Evolutionary conservation across 2,888 invertebrate species (phyloP), one percentile per base, ranked within the genome.

Genomic region (Drosophila paramelanica): DNA sequence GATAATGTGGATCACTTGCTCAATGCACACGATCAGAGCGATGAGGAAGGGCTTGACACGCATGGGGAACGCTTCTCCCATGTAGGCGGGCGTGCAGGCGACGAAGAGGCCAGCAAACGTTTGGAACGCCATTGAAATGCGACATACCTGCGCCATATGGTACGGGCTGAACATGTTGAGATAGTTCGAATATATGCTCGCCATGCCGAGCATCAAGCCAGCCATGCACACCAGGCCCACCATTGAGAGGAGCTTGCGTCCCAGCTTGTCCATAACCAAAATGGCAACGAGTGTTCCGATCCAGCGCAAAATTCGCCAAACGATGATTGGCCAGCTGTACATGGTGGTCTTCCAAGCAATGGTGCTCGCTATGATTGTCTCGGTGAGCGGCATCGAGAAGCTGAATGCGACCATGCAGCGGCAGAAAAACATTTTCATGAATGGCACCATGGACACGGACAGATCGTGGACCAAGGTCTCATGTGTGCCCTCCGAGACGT

Each of bases 21-120:
- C 90, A 0, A 89, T 14, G 36, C 85, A 69, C 13, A 91, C 74
- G 27, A 83, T 69, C 7, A 81, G 3, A 1, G 73, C 80, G 11
- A 91, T 80, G 1, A 81, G 73, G 39, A 65, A 85, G 0, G 90
- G 81, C 39, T 91, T 91, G 0, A 82, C 64, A 0, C 77, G 72
- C 50, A 90, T 25, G 0, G 90, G 88, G 7, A 90, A 91, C 0
- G 90, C 90, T 60, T 91, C 91, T 0, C 89, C 84, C 73, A 91
- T 43, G 46, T 88, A 91, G 4, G 73, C 64, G 1, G 90, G 80
- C 2, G 88, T 81, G 25, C 76, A 75, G n/a, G 90, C 81, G 1
- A 83, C 75, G 17, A 73, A 89, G 5, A 90, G 46, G 4, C 91
- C 91, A 0, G 81, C 77, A 42, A 90, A 84, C 17, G 84, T 64